Conservation (phyloP, 2,113 vertebrate species). For the Mungos mungo region DNA sequence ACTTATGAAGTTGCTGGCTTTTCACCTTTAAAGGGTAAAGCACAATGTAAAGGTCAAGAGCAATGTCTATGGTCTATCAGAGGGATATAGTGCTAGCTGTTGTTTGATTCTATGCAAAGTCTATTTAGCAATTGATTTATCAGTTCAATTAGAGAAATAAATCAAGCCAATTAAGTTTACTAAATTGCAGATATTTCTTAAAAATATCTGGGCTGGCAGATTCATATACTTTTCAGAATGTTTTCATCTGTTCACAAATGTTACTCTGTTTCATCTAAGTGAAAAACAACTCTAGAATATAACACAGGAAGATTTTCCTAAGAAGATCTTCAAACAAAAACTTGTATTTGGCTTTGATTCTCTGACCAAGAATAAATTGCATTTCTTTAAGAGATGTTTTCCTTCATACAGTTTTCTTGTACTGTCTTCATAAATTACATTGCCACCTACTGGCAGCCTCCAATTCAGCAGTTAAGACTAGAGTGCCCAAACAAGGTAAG, state of each 20-base stretch:
- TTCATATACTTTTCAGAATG: background rate
- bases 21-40: background rate
- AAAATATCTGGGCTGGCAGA: background rate
- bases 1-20: background rate
- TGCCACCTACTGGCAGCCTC: slow-evolving; percentile 68
- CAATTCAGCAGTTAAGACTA: background rate
- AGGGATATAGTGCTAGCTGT: background rate
- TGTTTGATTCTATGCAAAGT: background rate
- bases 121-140: background rate
- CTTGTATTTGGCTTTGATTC: background rate
- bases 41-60: background rate
- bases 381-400: background rate
- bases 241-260: background rate
- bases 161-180: background rate
- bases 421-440: slow-evolving; percentile 10
- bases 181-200: background rate
- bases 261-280: background rate
- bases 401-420: background rate
- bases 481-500: background rate
- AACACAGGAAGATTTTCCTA: background rate
- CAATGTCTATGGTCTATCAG: background rate
- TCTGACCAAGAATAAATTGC: background rate
- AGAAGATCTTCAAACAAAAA: background rate
- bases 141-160: background rate
- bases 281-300: background rate